Base-by-base conservation (phyloP, 2,113 vertebrate genomes). In the Leptosomus discolor region DNA sequence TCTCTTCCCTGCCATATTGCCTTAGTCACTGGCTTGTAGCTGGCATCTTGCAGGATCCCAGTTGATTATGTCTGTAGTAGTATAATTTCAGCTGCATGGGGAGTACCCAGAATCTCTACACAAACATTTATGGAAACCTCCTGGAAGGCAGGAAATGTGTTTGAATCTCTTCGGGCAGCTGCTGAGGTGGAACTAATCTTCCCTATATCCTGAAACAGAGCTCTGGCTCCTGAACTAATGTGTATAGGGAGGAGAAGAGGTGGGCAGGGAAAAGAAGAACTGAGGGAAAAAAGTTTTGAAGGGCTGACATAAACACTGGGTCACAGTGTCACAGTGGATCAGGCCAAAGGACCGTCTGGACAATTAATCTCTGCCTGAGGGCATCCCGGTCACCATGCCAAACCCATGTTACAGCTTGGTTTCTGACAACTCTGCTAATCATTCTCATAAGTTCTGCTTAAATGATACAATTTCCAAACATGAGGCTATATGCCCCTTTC, bases 191-290 rank as follows among this genome's bases (percentile, higher is more conserved):
- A 64, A 70, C 56, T 36, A 11, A 65, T 65, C 58, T 56, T 41
- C 30, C 7, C 39, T 65, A 46, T 46, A 77, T 64, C 50, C 58
- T 76, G 43, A 68, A 17, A 23, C 23, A 68, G 46, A 84, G 8
- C 15, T 89, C 51, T 71, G 41, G 17, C 15, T 43, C 24, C 23
- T 63, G 43, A 60, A 37, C 0, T 3, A 19, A 15, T 0, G 0
- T 11, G 11, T 18, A n/a, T n/a, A n/a, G n/a, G n/a, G 34, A 26
- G 41, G 48, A 48, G 34, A 34, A 86, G 51, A 67, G 27, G 11
- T 15, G 39, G 45, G 22, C 37, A 71, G 34, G 15, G 51, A 16
- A n/a, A 15, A 65, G 50, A 9, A 56, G 22, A 12, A 9, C 22
- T 23, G 37, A 15, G 22, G 20, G 67, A 60, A 67, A 61, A 13